phyloP scores from a whole-genome alignment of 2,113 vertebrate genomes.

The Brachionichthys hirsutus region DNA sequence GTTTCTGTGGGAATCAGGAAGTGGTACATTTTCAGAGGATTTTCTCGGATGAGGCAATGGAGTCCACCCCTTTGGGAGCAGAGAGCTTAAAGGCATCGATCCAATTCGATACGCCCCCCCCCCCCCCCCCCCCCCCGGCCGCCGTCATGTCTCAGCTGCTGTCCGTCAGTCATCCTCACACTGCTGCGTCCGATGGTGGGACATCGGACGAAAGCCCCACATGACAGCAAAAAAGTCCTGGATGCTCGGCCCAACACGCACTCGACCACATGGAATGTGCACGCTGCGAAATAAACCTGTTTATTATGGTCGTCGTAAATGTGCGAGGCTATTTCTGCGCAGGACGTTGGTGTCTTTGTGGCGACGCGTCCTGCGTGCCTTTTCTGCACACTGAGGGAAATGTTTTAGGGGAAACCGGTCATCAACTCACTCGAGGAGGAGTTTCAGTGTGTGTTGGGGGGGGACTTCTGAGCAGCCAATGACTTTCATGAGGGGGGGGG shows the following conservation, averaged over 20 bases:
- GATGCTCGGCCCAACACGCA: no score
- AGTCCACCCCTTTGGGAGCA: constrained; percentile 10
- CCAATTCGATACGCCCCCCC: constrained; percentile 32
- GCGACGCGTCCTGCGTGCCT: constrained; percentile 3
- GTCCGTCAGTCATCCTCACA: constrained; percentile 24
- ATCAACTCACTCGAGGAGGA: constrained; percentile 47
- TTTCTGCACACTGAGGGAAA: constrained; percentile 10
- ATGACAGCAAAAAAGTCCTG: no score
- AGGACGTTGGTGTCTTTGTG: constrained; percentile 24
- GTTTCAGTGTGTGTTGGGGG: constrained; percentile 30
- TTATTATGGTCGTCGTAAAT: constrained; percentile 6
- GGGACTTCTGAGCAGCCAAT: constrained; percentile 26
- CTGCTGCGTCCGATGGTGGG: background rate
- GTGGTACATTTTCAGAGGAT: constrained; percentile 43
- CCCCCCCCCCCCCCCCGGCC: constrained; percentile 8
- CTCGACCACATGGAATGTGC: no score
- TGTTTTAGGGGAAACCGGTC: constrained; percentile 39
- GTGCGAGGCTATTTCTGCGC: constrained; percentile 12
- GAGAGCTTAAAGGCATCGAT: constrained; percentile 22
- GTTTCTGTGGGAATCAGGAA: constrained; percentile 64
- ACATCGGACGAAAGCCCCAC: no score
- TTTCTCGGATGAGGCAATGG: constrained; percentile 57
- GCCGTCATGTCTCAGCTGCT: constrained; percentile 48
- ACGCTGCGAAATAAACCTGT: background rate
- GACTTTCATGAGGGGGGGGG: constrained; percentile 24